A percentile compares a stretch with the other conserved stretches of the same genome.
Evolutionary conservation across 2,113 vertebrate genomes (phyloP).

Genomic region (Marcusenius ussheri): DNA sequence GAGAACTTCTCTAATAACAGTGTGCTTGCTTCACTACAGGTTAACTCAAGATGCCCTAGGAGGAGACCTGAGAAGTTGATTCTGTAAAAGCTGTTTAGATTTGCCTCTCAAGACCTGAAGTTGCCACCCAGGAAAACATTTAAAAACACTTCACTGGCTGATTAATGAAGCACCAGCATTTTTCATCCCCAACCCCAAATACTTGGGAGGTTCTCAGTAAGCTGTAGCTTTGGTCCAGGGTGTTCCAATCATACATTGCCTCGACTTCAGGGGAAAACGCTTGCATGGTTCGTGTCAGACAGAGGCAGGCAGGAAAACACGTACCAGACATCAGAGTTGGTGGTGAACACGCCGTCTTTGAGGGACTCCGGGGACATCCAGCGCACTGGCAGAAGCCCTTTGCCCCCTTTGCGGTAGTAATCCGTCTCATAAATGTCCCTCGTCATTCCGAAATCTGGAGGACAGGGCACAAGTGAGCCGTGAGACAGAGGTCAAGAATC

Average conservation of each 20-base stretch:
- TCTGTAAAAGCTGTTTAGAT: not conserved
- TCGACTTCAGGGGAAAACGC: not conserved
- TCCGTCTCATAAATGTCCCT: constrained; percentile 98
- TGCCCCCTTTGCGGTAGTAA: constrained; percentile 96
- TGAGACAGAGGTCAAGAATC: not conserved
- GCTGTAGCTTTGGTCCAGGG: not conserved
- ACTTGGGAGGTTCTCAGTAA: not conserved
- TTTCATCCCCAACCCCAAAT: not conserved
- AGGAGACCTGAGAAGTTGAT: not conserved
- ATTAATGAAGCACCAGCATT: not conserved
- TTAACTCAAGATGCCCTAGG: not conserved
- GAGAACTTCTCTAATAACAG: constrained; percentile 26
- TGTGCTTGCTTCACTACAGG: not conserved
- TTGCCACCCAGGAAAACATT: constrained; percentile 1
- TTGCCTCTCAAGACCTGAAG: not conserved
- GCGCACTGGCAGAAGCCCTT: constrained; percentile 90
- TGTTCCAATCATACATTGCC: not conserved
- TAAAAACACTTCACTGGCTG: not conserved
- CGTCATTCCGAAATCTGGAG: constrained; percentile 93
- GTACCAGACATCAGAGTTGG: constrained; percentile 97
- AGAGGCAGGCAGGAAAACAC: not conserved
- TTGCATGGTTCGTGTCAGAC: too few relatives aligned
- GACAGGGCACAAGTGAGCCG: constrained; percentile 29
- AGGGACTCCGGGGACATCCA: constrained; percentile 99
- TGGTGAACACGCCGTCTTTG: constrained; percentile 97